These are phyloP conservation scores for Pomacea canaliculata DNA, from an alignment of 2,888 invertebrate genomes.

Conservation along the genomic window DNA sequence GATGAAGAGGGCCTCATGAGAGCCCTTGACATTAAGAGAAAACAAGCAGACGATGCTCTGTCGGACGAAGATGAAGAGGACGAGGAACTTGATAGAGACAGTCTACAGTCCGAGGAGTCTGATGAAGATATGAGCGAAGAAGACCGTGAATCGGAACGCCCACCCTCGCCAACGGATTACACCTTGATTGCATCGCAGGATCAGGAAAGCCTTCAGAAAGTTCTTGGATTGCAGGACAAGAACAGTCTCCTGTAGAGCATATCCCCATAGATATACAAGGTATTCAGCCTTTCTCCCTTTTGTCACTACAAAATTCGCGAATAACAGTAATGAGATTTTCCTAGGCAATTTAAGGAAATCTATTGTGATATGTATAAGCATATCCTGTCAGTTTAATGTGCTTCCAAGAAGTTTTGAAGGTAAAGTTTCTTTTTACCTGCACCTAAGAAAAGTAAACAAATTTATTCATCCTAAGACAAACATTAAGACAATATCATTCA, in stretches of 20 bases:
- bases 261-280: slow-evolving; percentile 16
- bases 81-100: slow-evolving; percentile 20
- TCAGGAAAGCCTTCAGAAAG: slow-evolving; percentile 54
- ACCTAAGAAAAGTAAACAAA: too few species aligned
- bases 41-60: slow-evolving; percentile 27
- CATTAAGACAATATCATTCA: too few species aligned
- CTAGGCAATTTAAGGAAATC: too few species aligned
- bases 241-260: slow-evolving; percentile 5
- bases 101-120: slow-evolving; percentile 26
- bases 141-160: slow-evolving; percentile 42
- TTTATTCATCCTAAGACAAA: too few species aligned
- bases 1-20: slow-evolving; percentile 34
- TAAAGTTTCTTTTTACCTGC: too few species aligned
- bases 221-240: slow-evolving; percentile 34
- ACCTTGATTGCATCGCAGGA: slow-evolving; percentile 63
- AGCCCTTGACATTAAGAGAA: slow-evolving; percentile 17
- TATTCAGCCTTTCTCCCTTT: slow-evolving; percentile 4
- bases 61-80: slow-evolving; percentile 34
- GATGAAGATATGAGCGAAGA: slow-evolving; percentile 25
- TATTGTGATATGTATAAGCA: too few species aligned
- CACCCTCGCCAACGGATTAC: slow-evolving; percentile 67
- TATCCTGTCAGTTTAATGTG: too few species aligned
- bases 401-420: too few species aligned
- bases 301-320: too few species aligned
- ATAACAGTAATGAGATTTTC: too few species aligned